phyloP scores from a whole-genome alignment of 2,888 invertebrate species.

The Pachymerium ferrugineum region DNA sequence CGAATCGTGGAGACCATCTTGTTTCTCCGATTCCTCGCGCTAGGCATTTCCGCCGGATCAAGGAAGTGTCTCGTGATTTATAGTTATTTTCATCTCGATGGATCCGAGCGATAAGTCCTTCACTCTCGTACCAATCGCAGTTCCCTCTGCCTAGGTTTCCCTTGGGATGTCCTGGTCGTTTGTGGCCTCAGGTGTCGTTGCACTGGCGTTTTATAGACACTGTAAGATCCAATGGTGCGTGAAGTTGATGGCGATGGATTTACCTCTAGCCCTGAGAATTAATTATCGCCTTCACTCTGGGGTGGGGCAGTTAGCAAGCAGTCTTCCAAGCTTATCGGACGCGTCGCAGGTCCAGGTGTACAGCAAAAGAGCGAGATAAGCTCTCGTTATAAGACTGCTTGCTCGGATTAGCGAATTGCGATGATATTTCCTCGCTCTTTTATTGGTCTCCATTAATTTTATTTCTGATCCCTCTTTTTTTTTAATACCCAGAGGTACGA shows the following conservation, averaged over 20 bases:
- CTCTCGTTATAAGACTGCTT: not conserved
- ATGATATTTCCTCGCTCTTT: slow-evolving; percentile 10
- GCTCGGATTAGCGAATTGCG: slow-evolving; percentile 1
- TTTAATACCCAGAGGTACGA: too few relatives aligned
- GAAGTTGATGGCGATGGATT: slow-evolving; percentile 1
- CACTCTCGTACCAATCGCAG: not conserved
- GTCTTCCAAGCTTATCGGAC: not conserved
- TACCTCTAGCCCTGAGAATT: not conserved
- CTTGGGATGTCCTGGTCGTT: too few relatives aligned
- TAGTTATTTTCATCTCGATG: not conserved
- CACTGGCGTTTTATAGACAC: too few relatives aligned
- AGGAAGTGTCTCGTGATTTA: slow-evolving; percentile 14
- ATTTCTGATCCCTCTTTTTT: too few relatives aligned
- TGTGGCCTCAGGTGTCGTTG: too few relatives aligned
- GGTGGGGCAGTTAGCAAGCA: not conserved
- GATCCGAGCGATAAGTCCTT: not conserved
- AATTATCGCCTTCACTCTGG: slow-evolving; percentile 2
- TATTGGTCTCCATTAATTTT: slow-evolving; percentile 18
- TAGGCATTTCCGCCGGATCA: slow-evolving; percentile 16
- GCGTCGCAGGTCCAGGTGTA: slow-evolving; percentile 1
- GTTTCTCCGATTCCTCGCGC: not conserved
- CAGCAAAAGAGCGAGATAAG: not conserved
- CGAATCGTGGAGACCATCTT: too few relatives aligned
- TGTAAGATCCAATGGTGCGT: not conserved
- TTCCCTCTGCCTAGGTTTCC: too few relatives aligned